Conservation (phyloP, 2,113 vertebrate genomes). For the Dasyprocta punctata region DNA sequence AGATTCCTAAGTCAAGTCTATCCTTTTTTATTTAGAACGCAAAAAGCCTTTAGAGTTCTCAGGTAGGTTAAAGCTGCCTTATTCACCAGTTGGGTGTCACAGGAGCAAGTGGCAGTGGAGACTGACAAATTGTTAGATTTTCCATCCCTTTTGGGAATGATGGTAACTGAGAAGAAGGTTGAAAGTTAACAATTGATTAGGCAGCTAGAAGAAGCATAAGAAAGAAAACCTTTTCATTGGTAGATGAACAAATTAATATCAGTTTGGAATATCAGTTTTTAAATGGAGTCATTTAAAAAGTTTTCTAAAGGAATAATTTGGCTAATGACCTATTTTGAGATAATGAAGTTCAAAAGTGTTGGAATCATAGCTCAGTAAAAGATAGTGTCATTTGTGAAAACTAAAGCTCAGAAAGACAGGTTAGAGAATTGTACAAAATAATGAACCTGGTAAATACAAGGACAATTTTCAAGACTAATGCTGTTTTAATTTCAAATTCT, state of each 20-base stretch:
- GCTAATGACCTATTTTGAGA: neutral
- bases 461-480: neutral
- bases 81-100: neutral
- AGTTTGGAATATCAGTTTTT: neutral
- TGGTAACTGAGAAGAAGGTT: neutral
- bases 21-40: neutral
- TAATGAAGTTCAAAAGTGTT: neutral
- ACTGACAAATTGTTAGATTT: neutral
- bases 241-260: neutral
- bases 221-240: neutral
- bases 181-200: neutral
- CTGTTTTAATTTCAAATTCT: neutral
- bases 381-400: neutral
- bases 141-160: neutral
- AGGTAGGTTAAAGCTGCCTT: neutral
- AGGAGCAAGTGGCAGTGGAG: neutral
- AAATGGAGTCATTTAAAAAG: neutral
- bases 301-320: neutral
- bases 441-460: neutral
- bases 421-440: neutral
- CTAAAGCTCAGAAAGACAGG: neutral
- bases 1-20: neutral
- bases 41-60: neutral
- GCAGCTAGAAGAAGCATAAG: neutral
- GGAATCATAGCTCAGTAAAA: neutral